A percentile compares a stretch with the other conserved stretches of the same genome.
Conservation (phyloP, 2,797 vertebrate genomes). For the Phataginus tricuspis region DNA sequence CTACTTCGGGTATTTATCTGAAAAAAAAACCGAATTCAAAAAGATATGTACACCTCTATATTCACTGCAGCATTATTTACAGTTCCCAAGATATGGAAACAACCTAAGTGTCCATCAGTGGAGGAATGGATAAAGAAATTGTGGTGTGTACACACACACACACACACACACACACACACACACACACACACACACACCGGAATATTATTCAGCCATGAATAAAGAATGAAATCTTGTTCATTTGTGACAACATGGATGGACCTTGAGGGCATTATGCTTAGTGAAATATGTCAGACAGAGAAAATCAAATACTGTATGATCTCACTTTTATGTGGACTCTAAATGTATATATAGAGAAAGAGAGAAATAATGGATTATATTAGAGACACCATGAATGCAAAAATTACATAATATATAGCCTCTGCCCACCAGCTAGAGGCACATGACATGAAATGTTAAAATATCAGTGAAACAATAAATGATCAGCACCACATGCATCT, state of each 20-base stretch:
- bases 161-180: too few relatives aligned
- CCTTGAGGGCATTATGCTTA: not conserved
- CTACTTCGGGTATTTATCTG: not conserved
- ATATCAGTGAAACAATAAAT: not conserved
- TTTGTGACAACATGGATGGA: not conserved
- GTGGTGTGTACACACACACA: not conserved
- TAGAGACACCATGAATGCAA: not conserved
- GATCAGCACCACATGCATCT: not conserved
- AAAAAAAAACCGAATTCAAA: not conserved
- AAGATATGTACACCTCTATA: not conserved
- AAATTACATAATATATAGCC: not conserved
- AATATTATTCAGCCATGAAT: not conserved
- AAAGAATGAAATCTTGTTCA: not conserved
- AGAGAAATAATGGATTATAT: not conserved
- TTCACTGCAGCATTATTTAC: not conserved
- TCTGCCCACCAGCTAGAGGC: not conserved
- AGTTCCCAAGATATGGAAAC: not conserved
- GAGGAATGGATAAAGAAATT: not conserved
- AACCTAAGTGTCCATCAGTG: not conserved
- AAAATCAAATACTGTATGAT: not conserved
- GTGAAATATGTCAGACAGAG: not conserved
- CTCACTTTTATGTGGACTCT: not conserved
- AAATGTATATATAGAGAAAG: not conserved
- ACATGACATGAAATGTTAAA: not conserved
- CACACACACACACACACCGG: not conserved